Percentiles rank a stretch among this genome's conserved stretches.
Evolutionary conservation across 2,113 vertebrate species (phyloP).

Genomic region (Austrofundulus limnaeus): DNA sequence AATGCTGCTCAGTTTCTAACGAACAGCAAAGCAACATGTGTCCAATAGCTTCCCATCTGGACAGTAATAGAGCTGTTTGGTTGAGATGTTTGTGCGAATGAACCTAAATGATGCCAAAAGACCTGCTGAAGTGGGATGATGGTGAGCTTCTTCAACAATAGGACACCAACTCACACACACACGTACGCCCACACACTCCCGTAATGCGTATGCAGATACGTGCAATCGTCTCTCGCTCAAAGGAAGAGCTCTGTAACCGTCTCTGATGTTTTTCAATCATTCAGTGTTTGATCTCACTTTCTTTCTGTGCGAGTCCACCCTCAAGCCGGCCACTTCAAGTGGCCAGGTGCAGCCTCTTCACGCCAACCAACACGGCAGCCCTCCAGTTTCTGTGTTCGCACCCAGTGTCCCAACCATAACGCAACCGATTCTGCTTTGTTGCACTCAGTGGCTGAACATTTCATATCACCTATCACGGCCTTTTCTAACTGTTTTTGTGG

Average conservation of each 20-base stretch:
- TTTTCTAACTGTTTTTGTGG: conserved; percentile 9
- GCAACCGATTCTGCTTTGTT: conserved; percentile 44
- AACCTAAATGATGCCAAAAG: conserved; percentile 49
- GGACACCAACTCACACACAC: not conserved
- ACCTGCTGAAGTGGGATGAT: conserved; percentile 50
- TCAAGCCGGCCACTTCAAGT: conserved; percentile 46
- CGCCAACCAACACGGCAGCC: conserved; percentile 39
- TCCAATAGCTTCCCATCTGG: conserved; percentile 53
- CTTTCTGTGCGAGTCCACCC: conserved; percentile 25
- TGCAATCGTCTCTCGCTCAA: conserved; percentile 2
- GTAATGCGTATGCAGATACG: not conserved
- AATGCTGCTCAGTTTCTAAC: conserved; percentile 42
- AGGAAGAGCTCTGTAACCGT: conserved; percentile 34
- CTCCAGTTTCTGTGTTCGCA: conserved; percentile 33
- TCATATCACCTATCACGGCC: conserved; percentile 23
- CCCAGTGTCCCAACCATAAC: conserved; percentile 39
- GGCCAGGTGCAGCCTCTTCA: conserved; percentile 63
- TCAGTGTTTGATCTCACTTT: conserved; percentile 57
- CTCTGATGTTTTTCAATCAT: conserved; percentile 55
- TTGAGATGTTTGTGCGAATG: conserved; percentile 36
- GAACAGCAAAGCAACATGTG: conserved; percentile 56
- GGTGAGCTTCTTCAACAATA: conserved; percentile 31
- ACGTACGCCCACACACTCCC: conserved; percentile 4
- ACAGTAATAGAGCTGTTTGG: conserved; percentile 44
- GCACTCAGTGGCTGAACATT: conserved; percentile 35